Percentiles rank a stretch among this genome's conserved stretches.
Conservation (phyloP, 2,113 vertebrate genomes). For the Grus americana region DNA sequence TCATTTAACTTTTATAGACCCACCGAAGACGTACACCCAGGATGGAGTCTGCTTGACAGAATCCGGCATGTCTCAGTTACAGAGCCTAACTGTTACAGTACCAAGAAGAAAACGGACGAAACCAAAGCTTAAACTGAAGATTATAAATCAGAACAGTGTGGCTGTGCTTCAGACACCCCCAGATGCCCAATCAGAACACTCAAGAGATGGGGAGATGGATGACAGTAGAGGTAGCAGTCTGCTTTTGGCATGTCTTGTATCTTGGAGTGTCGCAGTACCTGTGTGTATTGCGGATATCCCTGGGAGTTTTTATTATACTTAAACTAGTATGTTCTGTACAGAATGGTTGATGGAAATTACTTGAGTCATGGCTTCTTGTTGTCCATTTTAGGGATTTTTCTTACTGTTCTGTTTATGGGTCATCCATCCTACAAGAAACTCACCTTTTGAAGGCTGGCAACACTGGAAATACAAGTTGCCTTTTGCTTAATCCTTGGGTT, state of each 20-base stretch:
- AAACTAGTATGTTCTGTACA: neutral
- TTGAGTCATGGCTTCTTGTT: neutral
- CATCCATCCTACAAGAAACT: neutral
- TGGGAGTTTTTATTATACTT: neutral
- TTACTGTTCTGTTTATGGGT: neutral
- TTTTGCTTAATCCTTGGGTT: neutral
- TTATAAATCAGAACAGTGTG: slow-evolving; percentile 98
- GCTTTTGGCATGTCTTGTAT: slow-evolving; percentile 20
- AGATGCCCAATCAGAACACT: slow-evolving; percentile 87
- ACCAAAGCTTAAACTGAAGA: slow-evolving; percentile 96
- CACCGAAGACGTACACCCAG: slow-evolving; percentile 92
- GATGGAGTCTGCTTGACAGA: slow-evolving; percentile 97
- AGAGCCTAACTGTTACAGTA: slow-evolving; percentile 87
- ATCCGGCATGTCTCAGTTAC: slow-evolving; percentile 91
- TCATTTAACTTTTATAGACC: slow-evolving; percentile 79
- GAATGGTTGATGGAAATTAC: neutral
- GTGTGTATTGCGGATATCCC: neutral
- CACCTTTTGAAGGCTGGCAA: neutral
- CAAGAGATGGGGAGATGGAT: slow-evolving; percentile 88
- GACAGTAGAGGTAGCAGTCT: slow-evolving; percentile 83
- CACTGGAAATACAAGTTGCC: neutral
- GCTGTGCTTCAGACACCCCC: slow-evolving; percentile 92
- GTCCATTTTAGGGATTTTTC: neutral
- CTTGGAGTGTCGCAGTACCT: neutral
- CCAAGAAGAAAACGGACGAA: slow-evolving; percentile 89